Conservation (phyloP, 2,888 invertebrate genomes). For the Leucophenga maculata region DNA sequence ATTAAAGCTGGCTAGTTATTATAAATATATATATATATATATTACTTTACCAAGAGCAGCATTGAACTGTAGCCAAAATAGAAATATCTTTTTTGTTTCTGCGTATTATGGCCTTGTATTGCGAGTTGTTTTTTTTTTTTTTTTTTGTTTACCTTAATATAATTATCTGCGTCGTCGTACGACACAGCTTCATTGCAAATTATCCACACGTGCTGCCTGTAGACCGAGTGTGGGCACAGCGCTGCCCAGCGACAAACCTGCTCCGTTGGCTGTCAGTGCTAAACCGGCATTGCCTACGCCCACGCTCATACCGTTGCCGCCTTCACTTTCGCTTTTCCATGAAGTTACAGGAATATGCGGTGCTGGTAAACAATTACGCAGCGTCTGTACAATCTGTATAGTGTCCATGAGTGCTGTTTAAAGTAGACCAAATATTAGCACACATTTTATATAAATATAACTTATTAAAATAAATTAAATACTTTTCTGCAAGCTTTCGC, state of each 20-base stretch:
- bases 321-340: conserved; percentile 85
- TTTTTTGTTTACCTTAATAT: conserved; percentile 40
- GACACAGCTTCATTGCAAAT: conserved; percentile 47
- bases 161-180: conserved; percentile 20
- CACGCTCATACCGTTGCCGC: conserved; percentile 43
- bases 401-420: conserved; percentile 84
- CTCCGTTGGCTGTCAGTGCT: conserved; percentile 28
- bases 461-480: conserved; percentile 58
- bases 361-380: conserved; percentile 87
- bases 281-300: conserved; percentile 24
- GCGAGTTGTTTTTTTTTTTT: conserved; percentile 31
- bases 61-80: neutral
- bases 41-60: too few species aligned
- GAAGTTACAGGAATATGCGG: conserved; percentile 91
- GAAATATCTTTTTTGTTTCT: conserved; percentile 24
- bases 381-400: conserved; percentile 87
- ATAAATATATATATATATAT: too few species aligned
- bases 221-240: conserved; percentile 49
- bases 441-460: neutral
- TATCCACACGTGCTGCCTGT: conserved; percentile 52
- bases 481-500: conserved; percentile 91
- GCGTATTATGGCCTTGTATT: conserved; percentile 33
- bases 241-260: conserved; percentile 46
- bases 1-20: too few species aligned
- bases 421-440: neutral